Evolutionary conservation across 2,888 invertebrate genomes (phyloP).

Genomic region (Tenthredo livida): DNA sequence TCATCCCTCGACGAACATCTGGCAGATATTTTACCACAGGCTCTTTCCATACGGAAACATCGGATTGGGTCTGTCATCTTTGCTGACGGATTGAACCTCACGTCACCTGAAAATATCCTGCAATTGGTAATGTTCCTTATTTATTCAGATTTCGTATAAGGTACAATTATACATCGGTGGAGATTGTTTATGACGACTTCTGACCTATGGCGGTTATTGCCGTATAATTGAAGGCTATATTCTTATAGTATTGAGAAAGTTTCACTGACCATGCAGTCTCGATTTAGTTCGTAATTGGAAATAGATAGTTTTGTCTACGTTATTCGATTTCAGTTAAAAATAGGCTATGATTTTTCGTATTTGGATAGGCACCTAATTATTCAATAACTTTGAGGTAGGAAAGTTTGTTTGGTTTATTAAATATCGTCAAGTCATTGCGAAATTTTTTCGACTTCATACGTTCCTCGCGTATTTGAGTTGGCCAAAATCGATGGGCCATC

Average conservation of each 20-base stretch:
- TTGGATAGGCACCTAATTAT: neutral
- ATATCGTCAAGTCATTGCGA: neutral
- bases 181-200: neutral
- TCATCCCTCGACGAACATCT: constrained; percentile 65
- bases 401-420: neutral
- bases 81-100: constrained; percentile 71
- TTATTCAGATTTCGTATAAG: neutral
- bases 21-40: constrained; percentile 65
- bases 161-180: neutral
- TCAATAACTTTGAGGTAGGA: neutral
- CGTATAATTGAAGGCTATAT: neutral
- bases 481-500: neutral
- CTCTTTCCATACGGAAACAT: constrained; percentile 68
- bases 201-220: neutral
- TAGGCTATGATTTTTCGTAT: neutral
- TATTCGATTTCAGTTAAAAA: neutral
- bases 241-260: neutral
- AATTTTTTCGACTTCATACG: neutral
- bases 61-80: constrained; percentile 74
- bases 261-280: neutral
- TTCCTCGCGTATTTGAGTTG: neutral
- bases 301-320: neutral
- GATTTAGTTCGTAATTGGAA: neutral
- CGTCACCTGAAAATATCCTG: constrained; percentile 71
- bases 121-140: constrained; percentile 65